Evolutionary conservation across 2,888 invertebrate species (phyloP), one percentile per base, ranked within the genome.

Genomic region (Himalopsyche kuldschensis): DNA sequence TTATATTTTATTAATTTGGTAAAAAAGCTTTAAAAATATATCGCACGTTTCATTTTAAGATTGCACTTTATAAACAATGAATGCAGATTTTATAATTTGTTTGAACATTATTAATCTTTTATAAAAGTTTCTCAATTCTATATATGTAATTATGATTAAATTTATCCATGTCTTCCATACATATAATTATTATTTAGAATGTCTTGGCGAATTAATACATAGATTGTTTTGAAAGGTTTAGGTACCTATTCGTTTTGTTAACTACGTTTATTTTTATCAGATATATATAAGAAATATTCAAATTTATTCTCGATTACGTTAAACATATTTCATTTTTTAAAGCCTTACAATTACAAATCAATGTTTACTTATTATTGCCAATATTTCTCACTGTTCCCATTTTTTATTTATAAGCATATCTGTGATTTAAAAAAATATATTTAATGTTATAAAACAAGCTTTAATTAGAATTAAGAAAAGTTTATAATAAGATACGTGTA

Each of bases 1-100:
- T 20, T 4, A 55, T 20, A 55, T 55, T 55, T 55, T 55, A 55
- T 77, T 24, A 77, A 35, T 77, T 77, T 77, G 77, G 77, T 77
- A 77, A 31, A n/a, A 77, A 24, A 77, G 77, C 77, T 77, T 77
- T 77, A 77, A 77, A 32, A 20, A 35, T 75, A 31, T 77, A 11
- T 41, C 35, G 77, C 77, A 77, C 77, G 20, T 17, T 77, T 77
- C 20, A 20, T 77, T 77, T 77, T 77, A 77, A 77, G 77, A 20
- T 35, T 32, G 77, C 77, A 77, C 77, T 31, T 77, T 77, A 55
- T 20, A 20, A 55, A 20, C 24, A 15, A 55, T 55, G 55, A 55
- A 20, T 55, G 2, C 24, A 5, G 24, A 55, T 20, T 1, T 15
- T 55, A 55, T 20, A 8, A 20, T 20, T 55, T 20, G 55, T 20